phyloP scores from a whole-genome alignment of 2,113 vertebrate genomes.

The Terrapene triunguis region DNA sequence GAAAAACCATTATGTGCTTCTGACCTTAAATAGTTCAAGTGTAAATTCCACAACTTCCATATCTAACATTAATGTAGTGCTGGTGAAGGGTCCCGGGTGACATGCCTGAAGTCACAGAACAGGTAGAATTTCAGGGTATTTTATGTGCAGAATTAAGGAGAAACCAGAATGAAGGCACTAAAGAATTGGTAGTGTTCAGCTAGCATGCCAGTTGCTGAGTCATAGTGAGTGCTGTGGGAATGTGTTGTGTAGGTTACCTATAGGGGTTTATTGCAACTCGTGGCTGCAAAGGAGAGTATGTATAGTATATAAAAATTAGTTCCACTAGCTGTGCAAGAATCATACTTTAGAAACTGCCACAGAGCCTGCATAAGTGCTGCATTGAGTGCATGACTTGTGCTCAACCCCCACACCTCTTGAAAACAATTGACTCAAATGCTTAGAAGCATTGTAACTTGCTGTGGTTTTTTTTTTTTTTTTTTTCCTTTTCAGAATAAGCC shows the following conservation, averaged over 20 bases:
- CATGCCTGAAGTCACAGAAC: not conserved
- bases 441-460: not conserved
- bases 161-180: fast-evolving
- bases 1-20: not conserved
- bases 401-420: not conserved
- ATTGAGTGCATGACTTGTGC: not conserved
- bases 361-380: fast-evolving
- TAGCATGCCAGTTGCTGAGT: not conserved
- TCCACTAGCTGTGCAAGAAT: not conserved
- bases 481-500: slow-evolving; percentile 84
- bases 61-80: not conserved
- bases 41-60: not conserved
- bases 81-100: not conserved
- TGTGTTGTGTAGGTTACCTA: not conserved
- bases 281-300: not conserved
- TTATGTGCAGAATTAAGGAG: not conserved
- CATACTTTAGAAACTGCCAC: not conserved
- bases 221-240: not conserved
- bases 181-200: not conserved
- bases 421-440: not conserved
- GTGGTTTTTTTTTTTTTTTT: not conserved
- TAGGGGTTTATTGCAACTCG: not conserved
- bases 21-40: not conserved
- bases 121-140: not conserved
- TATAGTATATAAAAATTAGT: not conserved